Evolutionary conservation across 1,140 invertebrate species (phyloP), one percentile per base, ranked within the genome.

Genomic region (Scaptomyza montana): DNA sequence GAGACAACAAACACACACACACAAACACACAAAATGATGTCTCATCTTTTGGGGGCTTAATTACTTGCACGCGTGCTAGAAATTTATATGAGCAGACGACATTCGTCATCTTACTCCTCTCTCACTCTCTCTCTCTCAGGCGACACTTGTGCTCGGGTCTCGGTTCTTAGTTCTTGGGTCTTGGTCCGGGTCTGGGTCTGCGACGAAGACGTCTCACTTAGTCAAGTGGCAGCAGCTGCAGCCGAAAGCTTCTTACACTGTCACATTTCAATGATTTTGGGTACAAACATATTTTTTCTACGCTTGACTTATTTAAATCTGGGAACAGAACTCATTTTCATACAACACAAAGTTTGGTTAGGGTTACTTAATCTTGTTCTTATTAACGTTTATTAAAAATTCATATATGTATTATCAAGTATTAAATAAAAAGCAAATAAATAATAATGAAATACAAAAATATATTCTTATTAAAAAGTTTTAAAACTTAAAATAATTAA

Each of bases 41-140:
- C 79, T 74, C 84, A 80, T 89, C 84, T 89, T 74, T 74, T 36
- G 33, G 33, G 70, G 70, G 70, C 84, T 89, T 89, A 89, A 89
- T 89, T 89, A 89, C 84, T 84, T 68, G 79, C 79, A 89, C 84
- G 84, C 84, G 84, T 89, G 84, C 84, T 89, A 89, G 82, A 86
- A 73, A 87, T 87, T 86, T 63, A 70, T 84, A 78, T 73, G 72
- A 75, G 61, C 66, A 69, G 72, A 63, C 36, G 12, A 25, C 21
- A 25, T 25, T 25, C 21, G 21, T 25, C 21, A 3, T 25, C 2
- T 13, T 55, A 19, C 25, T 25, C 7, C 41, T 45, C 13, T 5
- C 33, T 33, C 45, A n/a, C 13, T 4, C 8, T 13, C 43, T 39
- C 0, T 1, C 1, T 6, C 7, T 12, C 12, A 56, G 54, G 59